Evolutionary conservation across 1,140 invertebrate genomes (phyloP).

Genomic region (Macrocentrus cingulum): DNA sequence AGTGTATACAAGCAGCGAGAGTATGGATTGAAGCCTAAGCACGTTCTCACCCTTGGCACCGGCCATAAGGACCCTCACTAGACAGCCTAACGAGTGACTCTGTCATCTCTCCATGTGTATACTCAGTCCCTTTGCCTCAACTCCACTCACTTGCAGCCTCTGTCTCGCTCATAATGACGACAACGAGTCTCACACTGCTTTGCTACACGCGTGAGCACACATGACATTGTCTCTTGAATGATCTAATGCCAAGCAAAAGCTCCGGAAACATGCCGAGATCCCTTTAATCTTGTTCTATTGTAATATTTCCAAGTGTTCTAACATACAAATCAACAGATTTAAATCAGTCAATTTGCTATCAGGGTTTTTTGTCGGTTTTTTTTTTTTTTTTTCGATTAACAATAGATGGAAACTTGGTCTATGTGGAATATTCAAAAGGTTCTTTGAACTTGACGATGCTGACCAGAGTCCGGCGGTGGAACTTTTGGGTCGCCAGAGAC

Average conservation of each 20-base stretch:
- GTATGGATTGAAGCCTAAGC: slow-evolving; percentile 51
- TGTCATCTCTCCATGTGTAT: slow-evolving; percentile 34
- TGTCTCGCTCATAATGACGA: slow-evolving; percentile 43
- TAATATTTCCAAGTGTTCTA: too few species aligned
- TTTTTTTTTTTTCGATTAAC: slow-evolving; percentile 10
- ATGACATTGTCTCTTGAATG: neutral
- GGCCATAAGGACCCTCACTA: slow-evolving; percentile 56
- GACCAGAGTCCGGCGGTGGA: slow-evolving; percentile 26
- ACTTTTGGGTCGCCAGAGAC: slow-evolving; percentile 24
- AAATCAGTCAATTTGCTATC: too few species aligned
- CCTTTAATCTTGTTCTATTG: too few species aligned
- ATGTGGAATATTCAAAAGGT: slow-evolving; percentile 28
- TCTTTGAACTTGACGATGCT: slow-evolving; percentile 29
- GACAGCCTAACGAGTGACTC: slow-evolving; percentile 54
- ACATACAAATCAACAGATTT: too few species aligned
- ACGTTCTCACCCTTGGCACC: slow-evolving; percentile 37
- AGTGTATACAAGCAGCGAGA: slow-evolving; percentile 30
- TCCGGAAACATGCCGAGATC: too few species aligned
- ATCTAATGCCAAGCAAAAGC: too few species aligned
- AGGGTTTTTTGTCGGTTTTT: neutral
- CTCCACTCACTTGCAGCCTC: slow-evolving; percentile 12
- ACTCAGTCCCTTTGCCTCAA: slow-evolving; percentile 32
- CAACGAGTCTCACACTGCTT: slow-evolving; percentile 26
- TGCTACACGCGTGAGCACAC: neutral
- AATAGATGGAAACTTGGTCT: slow-evolving; percentile 20